Evolutionary conservation across 53 echinoderm and acorn worm genomes (phyloP).

Genomic region (Crossaster papposus): DNA sequence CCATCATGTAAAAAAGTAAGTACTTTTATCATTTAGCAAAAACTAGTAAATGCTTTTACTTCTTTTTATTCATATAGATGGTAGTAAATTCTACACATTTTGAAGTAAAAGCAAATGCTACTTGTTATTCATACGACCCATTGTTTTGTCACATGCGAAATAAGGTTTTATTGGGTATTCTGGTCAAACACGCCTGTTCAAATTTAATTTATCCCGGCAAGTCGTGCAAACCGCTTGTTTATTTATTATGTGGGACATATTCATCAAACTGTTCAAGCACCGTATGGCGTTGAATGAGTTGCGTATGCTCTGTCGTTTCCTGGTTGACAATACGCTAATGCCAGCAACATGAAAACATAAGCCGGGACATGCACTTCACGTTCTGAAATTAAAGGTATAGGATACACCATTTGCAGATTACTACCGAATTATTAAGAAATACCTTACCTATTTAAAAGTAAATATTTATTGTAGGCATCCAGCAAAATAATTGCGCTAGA

Average conservation of each 20-base stretch:
- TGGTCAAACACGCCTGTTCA: not conserved
- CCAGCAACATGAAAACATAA: not conserved
- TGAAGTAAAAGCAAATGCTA: no score
- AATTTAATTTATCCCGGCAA: not conserved
- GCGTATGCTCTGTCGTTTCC: not conserved
- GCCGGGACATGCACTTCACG: not conserved
- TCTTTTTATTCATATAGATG: no score
- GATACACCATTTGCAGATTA: no score
- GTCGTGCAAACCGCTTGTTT: not conserved
- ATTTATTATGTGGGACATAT: not conserved
- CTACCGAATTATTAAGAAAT: no score
- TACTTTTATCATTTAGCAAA: no score
- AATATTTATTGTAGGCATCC: no score
- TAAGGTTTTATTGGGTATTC: not conserved
- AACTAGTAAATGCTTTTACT: no score
- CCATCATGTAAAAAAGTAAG: no score
- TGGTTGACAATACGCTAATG: not conserved
- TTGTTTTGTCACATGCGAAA: not conserved
- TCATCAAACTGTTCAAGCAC: not conserved
- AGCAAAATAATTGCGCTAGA: no score
- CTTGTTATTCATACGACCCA: no score
- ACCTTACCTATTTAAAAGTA: no score
- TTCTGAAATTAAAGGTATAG: not conserved
- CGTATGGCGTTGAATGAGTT: not conserved
- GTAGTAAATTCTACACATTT: no score